Conservation (phyloP, 2,113 vertebrate species). For the Triplophysa dalaica region DNA sequence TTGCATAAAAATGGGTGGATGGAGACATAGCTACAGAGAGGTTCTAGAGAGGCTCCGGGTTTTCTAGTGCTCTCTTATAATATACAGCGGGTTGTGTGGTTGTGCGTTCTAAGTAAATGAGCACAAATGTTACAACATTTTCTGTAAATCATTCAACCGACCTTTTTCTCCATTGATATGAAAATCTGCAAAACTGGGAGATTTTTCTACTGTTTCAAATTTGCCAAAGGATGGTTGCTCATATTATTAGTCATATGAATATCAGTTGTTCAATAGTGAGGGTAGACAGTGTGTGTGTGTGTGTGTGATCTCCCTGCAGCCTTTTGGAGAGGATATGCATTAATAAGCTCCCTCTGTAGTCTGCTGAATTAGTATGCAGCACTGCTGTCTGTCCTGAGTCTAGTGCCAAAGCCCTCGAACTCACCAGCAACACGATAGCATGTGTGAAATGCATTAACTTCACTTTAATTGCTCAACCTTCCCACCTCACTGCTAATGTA, state of each 20-base stretch:
- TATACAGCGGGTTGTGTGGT: no score
- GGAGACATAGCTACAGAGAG: no score
- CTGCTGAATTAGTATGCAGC: constrained; percentile 52
- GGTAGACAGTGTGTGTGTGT: neutral
- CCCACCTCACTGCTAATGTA: constrained; percentile 42
- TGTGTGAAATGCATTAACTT: constrained; percentile 57
- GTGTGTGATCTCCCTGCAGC: constrained; percentile 19
- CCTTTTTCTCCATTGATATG: neutral
- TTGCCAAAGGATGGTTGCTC: neutral
- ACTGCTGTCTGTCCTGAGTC: constrained; percentile 41
- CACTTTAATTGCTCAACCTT: constrained; percentile 54
- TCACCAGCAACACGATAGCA: constrained; percentile 37
- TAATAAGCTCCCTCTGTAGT: constrained; percentile 46
- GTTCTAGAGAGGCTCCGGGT: no score
- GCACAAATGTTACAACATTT: neutral
- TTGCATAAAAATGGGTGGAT: no score
- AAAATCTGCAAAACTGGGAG: no score
- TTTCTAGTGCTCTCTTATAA: no score
- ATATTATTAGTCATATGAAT: constrained; percentile 4
- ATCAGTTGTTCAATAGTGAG: constrained; percentile 10
- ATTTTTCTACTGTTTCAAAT: neutral
- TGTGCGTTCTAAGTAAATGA: no score
- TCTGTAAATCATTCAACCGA: neutral
- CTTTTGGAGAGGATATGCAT: constrained; percentile 30
- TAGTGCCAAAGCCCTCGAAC: constrained; percentile 38